Evolutionary conservation across 2,888 invertebrate genomes (phyloP).

Genomic region (Gymnoscelis rufifasciata): DNA sequence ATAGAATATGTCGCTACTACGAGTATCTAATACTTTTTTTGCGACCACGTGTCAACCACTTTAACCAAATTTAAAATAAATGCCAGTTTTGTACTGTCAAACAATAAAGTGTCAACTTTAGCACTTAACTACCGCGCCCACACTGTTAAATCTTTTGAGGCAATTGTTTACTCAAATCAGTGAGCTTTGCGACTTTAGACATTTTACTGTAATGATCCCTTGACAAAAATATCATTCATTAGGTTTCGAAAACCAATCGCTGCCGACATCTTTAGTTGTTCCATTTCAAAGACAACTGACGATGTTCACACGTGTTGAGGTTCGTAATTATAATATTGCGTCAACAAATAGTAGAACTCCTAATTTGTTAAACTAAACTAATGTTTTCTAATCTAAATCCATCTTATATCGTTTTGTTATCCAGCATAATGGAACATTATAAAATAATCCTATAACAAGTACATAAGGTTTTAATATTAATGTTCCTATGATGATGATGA

Average conservation of each 20-base stretch:
- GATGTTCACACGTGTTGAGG: slow-evolving; percentile 18
- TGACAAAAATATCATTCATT: slow-evolving; percentile 26
- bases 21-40: not conserved
- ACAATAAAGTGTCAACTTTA: slow-evolving; percentile 9
- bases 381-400: too few species aligned
- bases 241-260: slow-evolving; percentile 22
- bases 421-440: too few species aligned
- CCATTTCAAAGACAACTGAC: slow-evolving; percentile 25
- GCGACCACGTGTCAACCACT: not conserved
- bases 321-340: slow-evolving; percentile 11
- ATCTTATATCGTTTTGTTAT: too few species aligned
- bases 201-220: slow-evolving; percentile 17
- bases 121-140: slow-evolving; percentile 4
- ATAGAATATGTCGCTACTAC: too few species aligned
- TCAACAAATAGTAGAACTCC: not conserved
- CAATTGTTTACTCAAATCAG: slow-evolving; percentile 4
- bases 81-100: slow-evolving; percentile 21
- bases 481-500: too few species aligned
- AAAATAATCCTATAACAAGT: too few species aligned
- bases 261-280: slow-evolving; percentile 27
- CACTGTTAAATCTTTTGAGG: slow-evolving; percentile 4
- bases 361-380: too few species aligned
- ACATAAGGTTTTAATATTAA: too few species aligned
- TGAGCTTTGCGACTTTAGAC: not conserved
- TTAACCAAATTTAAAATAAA: not conserved